These are phyloP conservation scores for Himantopus leucocephalus DNA, from an alignment of 2,113 vertebrate genomes.

Conservation along the genomic window DNA sequence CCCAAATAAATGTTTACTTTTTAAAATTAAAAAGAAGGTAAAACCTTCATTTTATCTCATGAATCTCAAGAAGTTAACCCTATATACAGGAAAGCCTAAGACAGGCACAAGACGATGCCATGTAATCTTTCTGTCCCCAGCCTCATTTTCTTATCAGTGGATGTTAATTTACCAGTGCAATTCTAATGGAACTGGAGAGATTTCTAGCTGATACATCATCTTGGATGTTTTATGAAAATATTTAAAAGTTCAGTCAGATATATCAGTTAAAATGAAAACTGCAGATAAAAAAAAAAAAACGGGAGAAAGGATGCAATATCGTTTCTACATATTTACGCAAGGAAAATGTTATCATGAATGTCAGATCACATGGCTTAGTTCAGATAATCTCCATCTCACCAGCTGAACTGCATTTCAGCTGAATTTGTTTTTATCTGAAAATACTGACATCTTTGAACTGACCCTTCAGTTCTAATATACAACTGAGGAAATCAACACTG, in stretches of 20 bases:
- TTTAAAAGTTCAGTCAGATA: neutral
- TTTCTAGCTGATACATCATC: neutral
- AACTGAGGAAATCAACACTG: neutral
- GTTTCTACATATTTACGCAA: neutral
- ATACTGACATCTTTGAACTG: neutral
- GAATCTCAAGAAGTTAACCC: neutral
- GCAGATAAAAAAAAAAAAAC: neutral
- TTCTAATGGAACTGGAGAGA: neutral
- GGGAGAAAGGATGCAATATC: neutral
- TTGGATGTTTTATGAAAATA: neutral
- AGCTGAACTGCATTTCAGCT: neutral
- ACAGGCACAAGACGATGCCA: neutral
- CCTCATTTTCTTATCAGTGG: neutral
- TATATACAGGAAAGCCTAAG: neutral
- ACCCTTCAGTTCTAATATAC: neutral
- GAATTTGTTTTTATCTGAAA: constrained; percentile 11
- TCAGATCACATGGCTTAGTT: neutral
- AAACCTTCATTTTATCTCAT: neutral
- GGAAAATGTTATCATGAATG: neutral
- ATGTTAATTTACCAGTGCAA: neutral
- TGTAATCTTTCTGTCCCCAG: neutral
- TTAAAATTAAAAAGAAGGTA: neutral
- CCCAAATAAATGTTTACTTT: neutral
- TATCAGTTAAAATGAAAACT: neutral
- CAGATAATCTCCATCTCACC: neutral